A percentile compares a stretch with the other conserved stretches of the same genome.
phyloP scores from a whole-genome alignment of 2,113 vertebrate species.

The Amazona vittata region DNA sequence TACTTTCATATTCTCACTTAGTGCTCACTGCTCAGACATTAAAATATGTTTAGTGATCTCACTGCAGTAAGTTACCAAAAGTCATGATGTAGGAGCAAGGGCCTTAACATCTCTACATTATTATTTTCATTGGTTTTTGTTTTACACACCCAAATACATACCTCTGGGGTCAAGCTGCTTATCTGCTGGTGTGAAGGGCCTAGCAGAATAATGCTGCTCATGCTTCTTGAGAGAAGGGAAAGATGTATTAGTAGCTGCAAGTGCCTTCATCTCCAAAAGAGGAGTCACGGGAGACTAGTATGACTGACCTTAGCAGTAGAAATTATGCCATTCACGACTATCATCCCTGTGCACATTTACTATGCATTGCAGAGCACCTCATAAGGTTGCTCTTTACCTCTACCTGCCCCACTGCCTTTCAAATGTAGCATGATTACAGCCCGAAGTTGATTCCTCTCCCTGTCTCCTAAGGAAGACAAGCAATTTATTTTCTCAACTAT shows the following conservation, averaged over 20 bases:
- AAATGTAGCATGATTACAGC: not conserved
- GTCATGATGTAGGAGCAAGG: not conserved
- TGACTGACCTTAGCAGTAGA: not conserved
- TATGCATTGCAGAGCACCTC: not conserved
- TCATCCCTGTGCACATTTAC: not conserved
- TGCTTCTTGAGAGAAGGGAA: not conserved
- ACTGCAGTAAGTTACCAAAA: not conserved
- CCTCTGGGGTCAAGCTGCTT: not conserved
- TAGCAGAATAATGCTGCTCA: not conserved
- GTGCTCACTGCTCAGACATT: not conserved
- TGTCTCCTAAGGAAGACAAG: not conserved
- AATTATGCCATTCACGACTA: accelerated
- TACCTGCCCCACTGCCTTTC: not conserved
- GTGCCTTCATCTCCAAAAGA: not conserved
- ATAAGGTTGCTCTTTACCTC: not conserved
- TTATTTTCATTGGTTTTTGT: not conserved
- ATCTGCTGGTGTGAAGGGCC: not conserved
- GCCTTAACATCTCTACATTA: not conserved
- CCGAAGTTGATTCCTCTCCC: not conserved
- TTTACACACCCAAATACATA: not conserved
- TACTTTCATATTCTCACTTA: not conserved
- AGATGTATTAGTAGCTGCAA: not conserved
- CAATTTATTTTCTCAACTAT: not conserved
- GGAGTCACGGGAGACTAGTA: accelerated
- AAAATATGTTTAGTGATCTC: not conserved